phyloP scores from a whole-genome alignment of 1,140 invertebrate genomes.

The Bombus confusus region DNA sequence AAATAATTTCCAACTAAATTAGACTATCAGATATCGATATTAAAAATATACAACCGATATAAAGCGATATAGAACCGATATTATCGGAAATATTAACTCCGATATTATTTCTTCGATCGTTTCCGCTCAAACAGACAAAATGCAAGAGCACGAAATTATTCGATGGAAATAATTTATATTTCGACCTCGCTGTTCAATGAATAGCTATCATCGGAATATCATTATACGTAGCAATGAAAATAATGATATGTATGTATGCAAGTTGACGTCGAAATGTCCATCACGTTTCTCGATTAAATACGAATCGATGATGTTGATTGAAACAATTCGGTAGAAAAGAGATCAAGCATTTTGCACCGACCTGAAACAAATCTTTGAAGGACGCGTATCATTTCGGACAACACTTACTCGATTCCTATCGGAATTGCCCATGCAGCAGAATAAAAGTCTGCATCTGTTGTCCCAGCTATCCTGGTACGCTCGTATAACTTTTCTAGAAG shows the following conservation, averaged over 20 bases:
- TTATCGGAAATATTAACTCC: too few relatives aligned
- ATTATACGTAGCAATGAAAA: neutral
- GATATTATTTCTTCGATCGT: too few relatives aligned
- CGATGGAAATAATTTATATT: too few relatives aligned
- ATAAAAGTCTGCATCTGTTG: slow-evolving; percentile 91
- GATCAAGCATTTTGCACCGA: neutral
- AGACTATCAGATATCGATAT: too few relatives aligned
- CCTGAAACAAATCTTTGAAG: neutral
- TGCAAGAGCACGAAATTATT: too few relatives aligned
- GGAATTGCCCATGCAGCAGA: slow-evolving; percentile 92
- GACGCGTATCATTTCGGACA: neutral
- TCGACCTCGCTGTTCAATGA: too few relatives aligned
- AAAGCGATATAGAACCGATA: too few relatives aligned
- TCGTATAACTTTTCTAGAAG: slow-evolving; percentile 91
- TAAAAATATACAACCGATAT: too few relatives aligned
- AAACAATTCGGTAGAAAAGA: neutral
- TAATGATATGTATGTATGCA: neutral
- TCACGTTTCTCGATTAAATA: neutral
- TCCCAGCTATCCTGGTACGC: slow-evolving; percentile 97
- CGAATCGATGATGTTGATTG: neutral
- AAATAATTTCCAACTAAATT: too few relatives aligned
- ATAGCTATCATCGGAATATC: too few relatives aligned
- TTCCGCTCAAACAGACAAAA: too few relatives aligned
- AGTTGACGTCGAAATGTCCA: too few relatives aligned
- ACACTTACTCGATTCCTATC: slow-evolving; percentile 88